Percentiles rank a stretch among this genome's conserved stretches.
Evolutionary conservation across 2,113 vertebrate genomes (phyloP).

Genomic region (Orthonyx spaldingii): DNA sequence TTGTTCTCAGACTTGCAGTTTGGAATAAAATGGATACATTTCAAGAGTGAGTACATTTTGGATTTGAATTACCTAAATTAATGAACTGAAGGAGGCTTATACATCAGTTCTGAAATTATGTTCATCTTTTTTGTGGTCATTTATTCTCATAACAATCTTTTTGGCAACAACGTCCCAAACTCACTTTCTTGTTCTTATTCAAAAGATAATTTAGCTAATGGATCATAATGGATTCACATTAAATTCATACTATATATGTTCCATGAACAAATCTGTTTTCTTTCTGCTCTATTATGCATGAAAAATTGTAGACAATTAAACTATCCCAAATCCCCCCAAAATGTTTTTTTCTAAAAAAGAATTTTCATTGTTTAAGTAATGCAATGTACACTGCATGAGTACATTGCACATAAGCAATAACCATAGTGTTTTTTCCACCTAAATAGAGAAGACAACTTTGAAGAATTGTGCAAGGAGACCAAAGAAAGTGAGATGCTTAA

Average conservation of each 20-base stretch:
- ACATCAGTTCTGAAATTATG: neutral
- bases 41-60: neutral
- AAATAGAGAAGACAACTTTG: neutral
- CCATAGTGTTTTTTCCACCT: neutral
- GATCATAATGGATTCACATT: neutral
- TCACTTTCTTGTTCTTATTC: neutral
- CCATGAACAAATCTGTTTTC: neutral
- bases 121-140: neutral
- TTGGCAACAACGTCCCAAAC: neutral
- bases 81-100: neutral
- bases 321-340: rapidly evolving
- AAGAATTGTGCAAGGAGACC: neutral
- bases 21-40: neutral
- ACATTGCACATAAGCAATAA: neutral
- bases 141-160: neutral
- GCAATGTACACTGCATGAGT: neutral
- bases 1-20: neutral
- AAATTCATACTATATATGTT: neutral
- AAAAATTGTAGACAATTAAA: neutral
- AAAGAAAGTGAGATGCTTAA: neutral
- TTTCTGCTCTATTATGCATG: neutral
- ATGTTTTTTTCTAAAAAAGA: neutral
- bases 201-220: neutral
- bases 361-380: neutral
- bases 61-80: neutral